Conservation (phyloP, 2,113 vertebrate species). For the Nannobrachium achirus region DNA sequence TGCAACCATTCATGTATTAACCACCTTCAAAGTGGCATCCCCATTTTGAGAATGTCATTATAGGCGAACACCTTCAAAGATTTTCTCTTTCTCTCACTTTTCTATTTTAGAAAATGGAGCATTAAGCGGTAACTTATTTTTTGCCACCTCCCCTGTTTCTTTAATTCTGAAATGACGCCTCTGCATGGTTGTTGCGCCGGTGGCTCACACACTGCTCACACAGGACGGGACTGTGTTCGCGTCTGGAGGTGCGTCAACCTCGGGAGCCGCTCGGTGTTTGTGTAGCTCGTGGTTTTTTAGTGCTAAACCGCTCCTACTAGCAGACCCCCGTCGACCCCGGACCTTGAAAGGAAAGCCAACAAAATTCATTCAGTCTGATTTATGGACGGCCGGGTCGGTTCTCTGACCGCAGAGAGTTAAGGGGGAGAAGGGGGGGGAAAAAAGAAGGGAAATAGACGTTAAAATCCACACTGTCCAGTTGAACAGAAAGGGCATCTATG, state of each 20-base stretch:
- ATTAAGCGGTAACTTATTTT: too few relatives aligned
- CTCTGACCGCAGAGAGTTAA: constrained; percentile 70
- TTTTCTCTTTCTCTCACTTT: too few relatives aligned
- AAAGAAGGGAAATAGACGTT: constrained; percentile 49
- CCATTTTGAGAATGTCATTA: too few relatives aligned
- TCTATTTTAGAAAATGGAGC: too few relatives aligned
- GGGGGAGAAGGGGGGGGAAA: too few relatives aligned
- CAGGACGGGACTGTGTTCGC: constrained; percentile 58
- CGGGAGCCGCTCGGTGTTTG: constrained; percentile 67
- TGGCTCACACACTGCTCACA: constrained; percentile 17
- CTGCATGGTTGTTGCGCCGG: too few relatives aligned
- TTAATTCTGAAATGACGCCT: too few relatives aligned
- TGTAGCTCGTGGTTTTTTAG: constrained; percentile 73
- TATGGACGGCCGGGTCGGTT: constrained; percentile 78
- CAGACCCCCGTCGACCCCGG: constrained; percentile 66
- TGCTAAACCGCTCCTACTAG: constrained; percentile 59
- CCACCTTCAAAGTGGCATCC: too few relatives aligned
- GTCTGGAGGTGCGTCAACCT: constrained; percentile 40
- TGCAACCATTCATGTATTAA: too few relatives aligned
- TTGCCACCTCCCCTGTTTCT: too few relatives aligned
- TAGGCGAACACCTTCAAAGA: too few relatives aligned
- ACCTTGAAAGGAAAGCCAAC: constrained; percentile 80
- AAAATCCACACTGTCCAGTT: constrained; percentile 72
- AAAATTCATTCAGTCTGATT: constrained; percentile 76
- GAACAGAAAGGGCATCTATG: constrained; percentile 82